Evolutionary conservation across 2,888 invertebrate species (phyloP), one percentile per base, ranked within the genome.

Genomic region (Thymelicus sylvestris): DNA sequence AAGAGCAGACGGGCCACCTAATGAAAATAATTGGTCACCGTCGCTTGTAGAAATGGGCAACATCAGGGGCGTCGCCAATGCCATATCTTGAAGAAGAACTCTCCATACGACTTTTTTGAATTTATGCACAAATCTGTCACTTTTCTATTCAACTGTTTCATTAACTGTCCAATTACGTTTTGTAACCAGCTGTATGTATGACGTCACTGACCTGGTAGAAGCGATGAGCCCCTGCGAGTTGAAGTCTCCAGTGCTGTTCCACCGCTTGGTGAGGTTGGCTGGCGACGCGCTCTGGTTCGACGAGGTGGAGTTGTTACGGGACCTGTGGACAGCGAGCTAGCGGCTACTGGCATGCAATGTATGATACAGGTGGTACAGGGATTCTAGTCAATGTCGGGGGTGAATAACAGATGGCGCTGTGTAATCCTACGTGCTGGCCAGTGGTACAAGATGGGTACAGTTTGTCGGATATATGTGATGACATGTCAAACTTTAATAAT

Each of bases 181-280:
- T 31, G 5, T 31, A 31, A 31, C 31, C 31, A 31, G 31, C 15
- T n/a, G n/a, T 7, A 48, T 2, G 47, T 12, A 61, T 1, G 19
- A 19, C 61, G 10, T 61, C 48, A 81, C 88, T 78, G 73, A 94
- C 94, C 94, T 94, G 83, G 83, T 86, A 69, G 80, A 92, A n/a
- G 90, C 80, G 67, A 88, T 86, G 55, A 94, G 85, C 0, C 94
- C 94, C 67, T 94, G 94, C 0, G 94, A 88, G 81, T 96, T 96
- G 92, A 97, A 97, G 92, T 97, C 97, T 6, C 97, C 97, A 0
- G 97, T 97, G 24, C 97, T 97, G 83, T 95, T 97, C 97, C 97
- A 97, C 71, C 97, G 91, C 89, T 97, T 97, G 72, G 95, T 94
- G 75, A 96, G 94, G 84, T 92, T 94, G 24, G 87, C 90, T 55